Evolutionary conservation across 2,888 invertebrate genomes (phyloP).

Genomic region (Lordiphosa andalusiaca): DNA sequence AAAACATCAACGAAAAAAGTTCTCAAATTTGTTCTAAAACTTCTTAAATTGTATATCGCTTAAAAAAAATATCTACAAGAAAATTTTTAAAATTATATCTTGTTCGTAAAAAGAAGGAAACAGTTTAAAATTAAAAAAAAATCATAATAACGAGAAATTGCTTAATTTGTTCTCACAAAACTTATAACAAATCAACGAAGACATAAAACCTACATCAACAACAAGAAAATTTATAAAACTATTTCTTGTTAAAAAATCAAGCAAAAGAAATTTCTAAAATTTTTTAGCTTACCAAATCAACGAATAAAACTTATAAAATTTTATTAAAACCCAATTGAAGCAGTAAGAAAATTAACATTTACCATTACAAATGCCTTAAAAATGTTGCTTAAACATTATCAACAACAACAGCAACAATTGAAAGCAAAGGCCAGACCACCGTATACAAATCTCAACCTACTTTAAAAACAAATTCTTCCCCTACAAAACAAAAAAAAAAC

Average conservation of each 20-base stretch:
- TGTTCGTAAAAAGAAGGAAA: constrained; percentile 19
- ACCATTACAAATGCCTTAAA: constrained; percentile 29
- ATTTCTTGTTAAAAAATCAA: too few species aligned
- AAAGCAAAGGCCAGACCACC: constrained; percentile 65
- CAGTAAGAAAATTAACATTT: constrained; percentile 16
- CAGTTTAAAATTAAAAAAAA: constrained; percentile 9
- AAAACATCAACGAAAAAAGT: constrained; percentile 5
- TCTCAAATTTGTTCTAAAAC: constrained; percentile 32
- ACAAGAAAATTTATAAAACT: constrained; percentile 4
- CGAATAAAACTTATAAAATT: constrained; percentile 25
- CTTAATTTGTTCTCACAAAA: constrained; percentile 1
- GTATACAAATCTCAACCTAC: constrained; percentile 43
- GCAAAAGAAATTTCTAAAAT: background rate
- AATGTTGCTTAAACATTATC: constrained; percentile 41
- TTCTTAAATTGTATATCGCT: too few species aligned
- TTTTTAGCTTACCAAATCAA: constrained; percentile 24
- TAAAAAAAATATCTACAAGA: background rate
- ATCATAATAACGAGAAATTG: constrained; percentile 9
- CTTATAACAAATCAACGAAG: constrained; percentile 1
- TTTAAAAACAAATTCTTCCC: constrained; percentile 40
- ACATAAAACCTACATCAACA: constrained; percentile 14
- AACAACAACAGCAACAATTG: constrained; percentile 30
- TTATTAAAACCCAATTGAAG: constrained; percentile 1
- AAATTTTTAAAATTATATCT: constrained; percentile 34
- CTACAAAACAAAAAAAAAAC: constrained; percentile 17